phyloP scores from a whole-genome alignment of 2,113 vertebrate species.

The Channa maculata region DNA sequence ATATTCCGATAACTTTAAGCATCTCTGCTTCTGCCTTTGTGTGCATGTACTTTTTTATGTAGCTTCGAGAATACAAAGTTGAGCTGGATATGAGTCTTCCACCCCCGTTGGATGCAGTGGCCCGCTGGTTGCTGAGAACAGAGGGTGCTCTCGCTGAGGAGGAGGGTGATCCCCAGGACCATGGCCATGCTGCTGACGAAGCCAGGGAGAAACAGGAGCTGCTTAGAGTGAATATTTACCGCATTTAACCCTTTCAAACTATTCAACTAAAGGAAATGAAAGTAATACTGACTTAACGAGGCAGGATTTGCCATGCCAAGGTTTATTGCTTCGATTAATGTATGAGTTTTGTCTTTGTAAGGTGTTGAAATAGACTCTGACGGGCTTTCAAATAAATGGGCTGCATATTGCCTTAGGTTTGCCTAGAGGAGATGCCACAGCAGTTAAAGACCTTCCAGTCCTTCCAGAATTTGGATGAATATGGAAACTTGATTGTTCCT shows the following conservation, averaged over 20 bases:
- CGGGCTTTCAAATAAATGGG: background rate
- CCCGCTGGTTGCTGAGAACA: constrained; percentile 87
- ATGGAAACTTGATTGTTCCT: constrained; percentile 85
- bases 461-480: constrained; percentile 89
- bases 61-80: constrained; percentile 87
- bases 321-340: no score
- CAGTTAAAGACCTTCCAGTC: constrained; percentile 84
- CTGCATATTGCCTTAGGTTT: constrained; percentile 72
- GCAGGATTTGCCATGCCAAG: no score
- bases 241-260: no score
- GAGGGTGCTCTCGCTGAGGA: constrained; percentile 84
- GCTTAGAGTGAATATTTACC: constrained; percentile 85
- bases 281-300: background rate
- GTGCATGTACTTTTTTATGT: background rate
- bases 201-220: constrained; percentile 84
- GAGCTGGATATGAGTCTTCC: constrained; percentile 88
- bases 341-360: no score
- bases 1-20: no score
- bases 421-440: constrained; percentile 86
- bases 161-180: constrained; percentile 81
- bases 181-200: constrained; percentile 76
- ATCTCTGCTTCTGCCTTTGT: no score
- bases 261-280: background rate
- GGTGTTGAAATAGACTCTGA: background rate
- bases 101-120: constrained; percentile 81